Base-by-base conservation (phyloP, 2,113 vertebrate species). In the Carlito syrichta region DNA sequence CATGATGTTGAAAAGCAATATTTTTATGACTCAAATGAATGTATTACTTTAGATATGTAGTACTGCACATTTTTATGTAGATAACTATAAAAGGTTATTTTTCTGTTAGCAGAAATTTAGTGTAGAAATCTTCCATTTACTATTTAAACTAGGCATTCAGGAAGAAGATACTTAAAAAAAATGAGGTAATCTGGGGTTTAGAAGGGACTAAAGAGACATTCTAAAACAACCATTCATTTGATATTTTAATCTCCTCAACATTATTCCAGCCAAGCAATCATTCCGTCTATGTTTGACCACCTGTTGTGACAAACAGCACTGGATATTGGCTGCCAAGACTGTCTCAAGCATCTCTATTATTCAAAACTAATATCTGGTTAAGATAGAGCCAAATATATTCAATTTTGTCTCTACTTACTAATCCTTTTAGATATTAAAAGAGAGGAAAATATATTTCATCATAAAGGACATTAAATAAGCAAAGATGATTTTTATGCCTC, bases 321-420 rank as follows among this genome's bases (percentile, higher is more conserved):
- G 43, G 38, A 54, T 9, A 45, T 3, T 81, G 32, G 16, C 58
- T 69, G 9, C 27, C 62, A 93, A 91, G 56, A 32, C 6, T 60
- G 14, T 52, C 13, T 77, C n/a, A 56, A 35, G 17, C 9, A 68
- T 62, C 7, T 45, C 6, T 0, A 58, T 91, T 77, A 82, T 43
- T 66, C 23, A 83, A 95, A 93, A 1, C 35, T 88, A 93, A 73
- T 83, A 78, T 93, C 91, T 89, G 22, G 35, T 77, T 89, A 82
- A 43, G 6, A 73, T 5, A 71, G 6, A 96, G 43, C 43, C 17
- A 81, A 74, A 94, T 94, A 43, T 40, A 58, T 50, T 95, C 48
- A 62, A 35, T 81, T 92, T 74, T 63, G 40, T 6, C 27, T 86
- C 5, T 22, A 62, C 10, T 52, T 89, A 86, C n/a, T 76, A 69